These are phyloP conservation scores for Diabrotica balteata DNA, from an alignment of 2,888 invertebrate species.

Conservation along the genomic window DNA sequence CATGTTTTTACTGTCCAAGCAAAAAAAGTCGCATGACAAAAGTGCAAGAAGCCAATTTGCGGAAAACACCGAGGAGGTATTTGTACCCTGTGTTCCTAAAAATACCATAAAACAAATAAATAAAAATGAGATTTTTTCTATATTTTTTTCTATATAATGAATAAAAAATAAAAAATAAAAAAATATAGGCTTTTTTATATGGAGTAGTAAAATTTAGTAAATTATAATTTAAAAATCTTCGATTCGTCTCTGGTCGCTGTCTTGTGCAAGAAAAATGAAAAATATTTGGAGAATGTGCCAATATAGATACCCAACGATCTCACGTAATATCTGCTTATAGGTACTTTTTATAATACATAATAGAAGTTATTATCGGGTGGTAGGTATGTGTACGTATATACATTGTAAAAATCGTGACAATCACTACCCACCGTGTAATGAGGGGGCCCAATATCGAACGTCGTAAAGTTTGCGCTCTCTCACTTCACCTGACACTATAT, in stretches of 20 bases:
- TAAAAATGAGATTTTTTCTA: too few relatives aligned
- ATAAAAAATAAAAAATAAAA: too few relatives aligned
- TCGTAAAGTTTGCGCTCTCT: conserved; percentile 41
- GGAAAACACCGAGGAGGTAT: too few relatives aligned
- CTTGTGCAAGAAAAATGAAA: not conserved
- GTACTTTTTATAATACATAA: conserved; percentile 3
- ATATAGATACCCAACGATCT: not conserved
- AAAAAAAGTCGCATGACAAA: too few relatives aligned
- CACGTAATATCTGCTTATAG: not conserved
- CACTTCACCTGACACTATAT: conserved; percentile 45
- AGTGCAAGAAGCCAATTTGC: too few relatives aligned
- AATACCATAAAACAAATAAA: too few relatives aligned
- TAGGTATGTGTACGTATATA: conserved; percentile 53
- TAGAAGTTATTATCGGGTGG: conserved; percentile 35
- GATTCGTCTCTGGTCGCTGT: not conserved
- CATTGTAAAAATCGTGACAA: conserved; percentile 60
- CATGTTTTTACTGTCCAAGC: too few relatives aligned
- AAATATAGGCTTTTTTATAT: too few relatives aligned
- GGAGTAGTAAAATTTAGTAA: too few relatives aligned
- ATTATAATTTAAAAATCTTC: not conserved
- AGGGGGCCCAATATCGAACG: conserved; percentile 52
- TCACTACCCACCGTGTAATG: conserved; percentile 62
- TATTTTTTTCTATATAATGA: too few relatives aligned
- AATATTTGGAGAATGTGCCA: conserved; percentile 1
- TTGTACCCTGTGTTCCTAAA: too few relatives aligned